Conservation (phyloP, 2,888 invertebrate genomes). For the Pilophorus perplexus region DNA sequence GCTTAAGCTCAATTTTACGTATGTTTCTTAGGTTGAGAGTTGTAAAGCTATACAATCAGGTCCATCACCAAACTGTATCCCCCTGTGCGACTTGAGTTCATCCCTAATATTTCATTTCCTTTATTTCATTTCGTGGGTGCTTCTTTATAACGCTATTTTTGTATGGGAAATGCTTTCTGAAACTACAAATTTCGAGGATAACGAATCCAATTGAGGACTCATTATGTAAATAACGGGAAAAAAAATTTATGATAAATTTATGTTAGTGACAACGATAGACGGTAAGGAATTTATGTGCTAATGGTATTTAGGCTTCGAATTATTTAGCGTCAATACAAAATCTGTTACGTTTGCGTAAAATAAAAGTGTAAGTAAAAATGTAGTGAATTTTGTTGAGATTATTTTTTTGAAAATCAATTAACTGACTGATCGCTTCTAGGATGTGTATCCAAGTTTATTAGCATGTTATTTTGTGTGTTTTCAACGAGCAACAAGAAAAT, state of each 20-base stretch:
- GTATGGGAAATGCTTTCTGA: constrained; percentile 16
- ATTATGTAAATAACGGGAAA: not conserved
- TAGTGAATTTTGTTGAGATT: not conserved
- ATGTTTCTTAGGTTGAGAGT: too few relatives aligned
- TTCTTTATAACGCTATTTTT: constrained; percentile 35
- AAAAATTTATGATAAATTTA: constrained; percentile 6
- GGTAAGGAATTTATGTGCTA: constrained; percentile 7
- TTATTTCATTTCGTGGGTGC: constrained; percentile 26
- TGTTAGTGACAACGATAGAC: constrained; percentile 33
- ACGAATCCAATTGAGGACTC: not conserved
- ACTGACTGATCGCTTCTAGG: constrained; percentile 18
- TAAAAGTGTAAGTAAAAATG: constrained; percentile 9
- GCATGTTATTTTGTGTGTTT: not conserved
- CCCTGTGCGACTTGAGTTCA: too few relatives aligned
- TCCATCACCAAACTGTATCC: too few relatives aligned
- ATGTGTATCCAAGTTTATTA: constrained; percentile 24
- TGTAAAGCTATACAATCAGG: too few relatives aligned
- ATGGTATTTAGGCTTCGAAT: constrained; percentile 25
- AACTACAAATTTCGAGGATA: not conserved
- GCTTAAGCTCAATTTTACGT: too few relatives aligned
- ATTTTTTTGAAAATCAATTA: constrained; percentile 6
- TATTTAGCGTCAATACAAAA: constrained; percentile 12
- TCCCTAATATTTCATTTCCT: too few relatives aligned
- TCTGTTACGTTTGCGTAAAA: not conserved
- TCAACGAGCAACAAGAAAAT: not conserved